phyloP scores from a whole-genome alignment of 2,888 invertebrate species.

The Empis stercorea region DNA sequence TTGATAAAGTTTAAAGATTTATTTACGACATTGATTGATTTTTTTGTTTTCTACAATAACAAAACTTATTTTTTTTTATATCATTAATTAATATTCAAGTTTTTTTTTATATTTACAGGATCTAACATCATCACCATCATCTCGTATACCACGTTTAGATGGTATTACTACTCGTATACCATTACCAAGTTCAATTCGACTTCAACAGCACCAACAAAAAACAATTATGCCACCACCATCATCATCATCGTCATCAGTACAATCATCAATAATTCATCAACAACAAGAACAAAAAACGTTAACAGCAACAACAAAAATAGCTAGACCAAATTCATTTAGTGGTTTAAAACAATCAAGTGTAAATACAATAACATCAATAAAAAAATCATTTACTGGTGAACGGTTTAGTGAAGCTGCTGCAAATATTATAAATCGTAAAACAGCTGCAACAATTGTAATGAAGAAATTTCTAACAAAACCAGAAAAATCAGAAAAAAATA shows the following conservation, averaged over 20 bases:
- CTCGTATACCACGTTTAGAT: constrained; percentile 31
- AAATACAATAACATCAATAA: constrained; percentile 18
- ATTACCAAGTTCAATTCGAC: constrained; percentile 23
- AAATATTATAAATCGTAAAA: constrained; percentile 25
- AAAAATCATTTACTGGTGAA: constrained; percentile 28
- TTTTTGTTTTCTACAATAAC: no score
- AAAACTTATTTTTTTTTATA: no score
- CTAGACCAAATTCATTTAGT: constrained; percentile 22
- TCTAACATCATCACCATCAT: constrained; percentile 18
- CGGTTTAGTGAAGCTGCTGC: constrained; percentile 26
- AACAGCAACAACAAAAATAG: constrained; percentile 15
- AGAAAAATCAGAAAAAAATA: constrained; percentile 14
- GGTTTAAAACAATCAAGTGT: constrained; percentile 15
- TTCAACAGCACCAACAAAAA: neutral
- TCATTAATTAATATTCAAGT: neutral
- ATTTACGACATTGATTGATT: no score
- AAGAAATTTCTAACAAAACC: constrained; percentile 24
- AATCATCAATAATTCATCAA: neutral
- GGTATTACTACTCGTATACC: constrained; percentile 30
- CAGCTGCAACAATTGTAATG: constrained; percentile 24
- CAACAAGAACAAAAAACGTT: constrained; percentile 5
- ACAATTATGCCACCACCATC: constrained; percentile 10
- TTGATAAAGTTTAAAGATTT: no score
- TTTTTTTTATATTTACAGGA: constrained; percentile 23
- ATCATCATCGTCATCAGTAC: constrained; percentile 8